These are phyloP conservation scores for Argyrosomus japonicus DNA, from an alignment of 2,113 vertebrate genomes.

Conservation along the genomic window DNA sequence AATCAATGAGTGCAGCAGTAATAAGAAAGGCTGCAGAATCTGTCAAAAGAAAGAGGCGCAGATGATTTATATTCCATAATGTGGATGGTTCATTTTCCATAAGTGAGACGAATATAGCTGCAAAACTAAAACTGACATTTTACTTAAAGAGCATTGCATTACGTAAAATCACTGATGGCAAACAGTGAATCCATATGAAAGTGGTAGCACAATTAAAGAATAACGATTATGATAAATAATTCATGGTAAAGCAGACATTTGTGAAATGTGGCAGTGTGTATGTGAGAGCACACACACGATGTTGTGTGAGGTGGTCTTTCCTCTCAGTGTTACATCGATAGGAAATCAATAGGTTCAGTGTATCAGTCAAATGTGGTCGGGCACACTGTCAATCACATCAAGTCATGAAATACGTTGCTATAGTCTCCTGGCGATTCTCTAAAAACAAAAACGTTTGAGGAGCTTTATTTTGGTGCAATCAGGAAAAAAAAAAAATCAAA, in stretches of 20 bases:
- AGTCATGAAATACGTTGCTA: neutral
- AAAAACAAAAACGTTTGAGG: conserved; percentile 2
- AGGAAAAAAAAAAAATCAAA: neutral
- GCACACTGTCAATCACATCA: conserved; percentile 46
- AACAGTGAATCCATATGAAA: neutral
- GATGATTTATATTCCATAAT: conserved; percentile 35
- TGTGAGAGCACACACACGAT: neutral
- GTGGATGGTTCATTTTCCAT: conserved; percentile 1
- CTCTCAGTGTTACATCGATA: conserved; percentile 11
- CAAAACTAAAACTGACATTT: conserved; percentile 17
- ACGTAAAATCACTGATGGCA: neutral
- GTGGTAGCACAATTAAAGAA: neutral
- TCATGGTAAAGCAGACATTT: neutral
- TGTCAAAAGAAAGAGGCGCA: conserved; percentile 33
- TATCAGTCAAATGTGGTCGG: conserved; percentile 31
- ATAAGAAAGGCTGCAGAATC: conserved; percentile 52
- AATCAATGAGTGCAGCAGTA: conserved; percentile 47
- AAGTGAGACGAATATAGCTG: neutral
- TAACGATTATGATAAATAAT: neutral
- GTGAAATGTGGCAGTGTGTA: neutral
- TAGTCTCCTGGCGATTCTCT: neutral
- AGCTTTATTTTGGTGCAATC: neutral
- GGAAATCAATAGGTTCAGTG: conserved; percentile 56
- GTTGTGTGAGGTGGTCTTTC: conserved; percentile 20
- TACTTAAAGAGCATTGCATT: neutral